phyloP scores from a whole-genome alignment of 2,888 invertebrate genomes.

The Eulithis prunata region DNA sequence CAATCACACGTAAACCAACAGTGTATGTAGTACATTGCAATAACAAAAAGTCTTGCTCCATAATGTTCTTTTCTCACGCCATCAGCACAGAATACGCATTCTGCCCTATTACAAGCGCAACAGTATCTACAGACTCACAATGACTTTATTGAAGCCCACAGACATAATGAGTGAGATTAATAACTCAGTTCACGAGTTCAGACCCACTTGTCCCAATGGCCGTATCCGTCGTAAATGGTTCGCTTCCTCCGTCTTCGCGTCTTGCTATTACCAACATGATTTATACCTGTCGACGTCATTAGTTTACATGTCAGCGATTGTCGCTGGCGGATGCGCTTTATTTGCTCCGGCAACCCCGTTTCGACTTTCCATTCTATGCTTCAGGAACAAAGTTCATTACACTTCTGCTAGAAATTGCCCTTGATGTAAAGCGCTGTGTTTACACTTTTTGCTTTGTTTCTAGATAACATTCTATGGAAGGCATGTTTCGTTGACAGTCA shows the following conservation, averaged over 20 bases:
- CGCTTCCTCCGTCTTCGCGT: conserved; percentile 75
- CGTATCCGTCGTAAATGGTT: conserved; percentile 82
- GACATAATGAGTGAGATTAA: conserved; percentile 61
- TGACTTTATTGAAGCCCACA: conserved; percentile 52
- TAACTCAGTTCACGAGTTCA: conserved; percentile 61
- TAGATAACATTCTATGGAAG: not conserved
- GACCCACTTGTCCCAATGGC: conserved; percentile 73
- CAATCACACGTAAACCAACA: conserved; percentile 19
- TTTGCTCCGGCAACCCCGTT: conserved; percentile 64
- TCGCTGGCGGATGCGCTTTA: conserved; percentile 73
- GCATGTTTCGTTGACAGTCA: conserved; percentile 3
- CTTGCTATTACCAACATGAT: conserved; percentile 77
- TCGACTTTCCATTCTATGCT: conserved; percentile 48
- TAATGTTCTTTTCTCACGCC: conserved; percentile 22
- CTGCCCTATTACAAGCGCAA: conserved; percentile 19
- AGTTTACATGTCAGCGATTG: conserved; percentile 75
- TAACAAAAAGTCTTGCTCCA: conserved; percentile 10
- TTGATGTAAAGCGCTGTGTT: conserved; percentile 13
- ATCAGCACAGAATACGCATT: conserved; percentile 20
- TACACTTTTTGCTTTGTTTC: conserved; percentile 9
- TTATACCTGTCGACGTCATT: conserved; percentile 81
- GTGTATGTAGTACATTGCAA: conserved; percentile 3
- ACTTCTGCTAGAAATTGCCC: conserved; percentile 19
- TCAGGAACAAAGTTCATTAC: conserved; percentile 37
- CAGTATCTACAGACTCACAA: conserved; percentile 42